These are phyloP conservation scores for Neosilurus hyrtlii DNA, from an alignment of 2,797 vertebrate species.

Conservation along the genomic window DNA sequence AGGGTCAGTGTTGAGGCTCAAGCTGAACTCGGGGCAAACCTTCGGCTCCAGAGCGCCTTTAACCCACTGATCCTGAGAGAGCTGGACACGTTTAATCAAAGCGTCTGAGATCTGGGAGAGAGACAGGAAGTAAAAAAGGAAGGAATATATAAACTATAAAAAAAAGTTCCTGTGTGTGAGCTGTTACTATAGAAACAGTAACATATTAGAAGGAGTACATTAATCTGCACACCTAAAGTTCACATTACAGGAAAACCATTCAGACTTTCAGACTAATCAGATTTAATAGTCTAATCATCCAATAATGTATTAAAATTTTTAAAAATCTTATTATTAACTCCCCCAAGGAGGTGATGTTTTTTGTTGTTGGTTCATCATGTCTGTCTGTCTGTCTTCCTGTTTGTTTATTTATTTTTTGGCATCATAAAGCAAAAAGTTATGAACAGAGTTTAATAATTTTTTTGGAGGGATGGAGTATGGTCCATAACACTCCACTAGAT, in stretches of 20 bases:
- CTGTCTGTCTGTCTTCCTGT: too few relatives aligned
- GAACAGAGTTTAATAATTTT: too few relatives aligned
- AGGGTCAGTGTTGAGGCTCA: constrained; percentile 88
- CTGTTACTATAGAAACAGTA: not conserved
- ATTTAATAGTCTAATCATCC: not conserved
- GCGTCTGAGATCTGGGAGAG: constrained; percentile 87
- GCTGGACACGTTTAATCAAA: constrained; percentile 90
- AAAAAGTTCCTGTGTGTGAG: not conserved
- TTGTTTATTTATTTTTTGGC: too few relatives aligned
- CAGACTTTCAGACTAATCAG: not conserved
- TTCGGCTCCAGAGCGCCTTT: constrained; percentile 95
- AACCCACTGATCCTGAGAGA: constrained; percentile 97
- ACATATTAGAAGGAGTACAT: too few relatives aligned
- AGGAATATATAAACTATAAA: not conserved
- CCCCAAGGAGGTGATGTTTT: too few relatives aligned
- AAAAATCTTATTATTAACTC: too few relatives aligned
- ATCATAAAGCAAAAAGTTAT: too few relatives aligned
- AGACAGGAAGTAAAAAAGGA: not conserved
- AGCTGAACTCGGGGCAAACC: constrained; percentile 91
- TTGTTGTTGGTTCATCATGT: too few relatives aligned
- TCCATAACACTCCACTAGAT: too few relatives aligned
- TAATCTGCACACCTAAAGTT: not conserved
- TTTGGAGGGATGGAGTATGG: too few relatives aligned
- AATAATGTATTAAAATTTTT: too few relatives aligned
- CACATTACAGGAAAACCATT: too few relatives aligned